These are phyloP conservation scores for Rhinoraja longicauda DNA, from an alignment of 2,797 vertebrate species.

Conservation along the genomic window DNA sequence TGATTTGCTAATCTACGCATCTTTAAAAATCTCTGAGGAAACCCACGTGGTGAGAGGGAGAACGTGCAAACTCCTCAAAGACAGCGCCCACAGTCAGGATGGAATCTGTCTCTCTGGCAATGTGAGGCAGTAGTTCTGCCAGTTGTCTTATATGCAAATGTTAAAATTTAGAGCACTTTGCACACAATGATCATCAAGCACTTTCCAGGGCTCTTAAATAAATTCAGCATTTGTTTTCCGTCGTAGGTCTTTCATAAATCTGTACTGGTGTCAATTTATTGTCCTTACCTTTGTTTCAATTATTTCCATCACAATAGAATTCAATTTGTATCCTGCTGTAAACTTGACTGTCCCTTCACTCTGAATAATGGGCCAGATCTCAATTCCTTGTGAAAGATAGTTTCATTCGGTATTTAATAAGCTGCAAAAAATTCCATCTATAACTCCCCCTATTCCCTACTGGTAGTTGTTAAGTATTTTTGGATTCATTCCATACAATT, in stretches of 20 bases:
- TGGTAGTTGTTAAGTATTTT: conserved; percentile 18
- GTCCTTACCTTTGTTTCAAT: not conserved
- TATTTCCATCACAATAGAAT: conserved; percentile 16
- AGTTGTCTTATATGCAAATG: not conserved
- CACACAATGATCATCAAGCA: not conserved
- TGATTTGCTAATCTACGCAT: no score
- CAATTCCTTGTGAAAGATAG: not conserved
- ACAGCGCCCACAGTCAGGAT: no score
- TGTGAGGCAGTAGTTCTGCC: no score
- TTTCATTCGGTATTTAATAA: conserved; percentile 28
- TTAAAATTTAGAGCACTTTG: not conserved
- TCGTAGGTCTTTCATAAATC: not conserved
- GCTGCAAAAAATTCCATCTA: conserved; percentile 1
- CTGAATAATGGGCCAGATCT: conserved; percentile 15
- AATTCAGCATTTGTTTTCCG: not conserved
- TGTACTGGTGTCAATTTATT: not conserved
- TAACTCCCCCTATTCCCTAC: not conserved
- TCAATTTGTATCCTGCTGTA: not conserved
- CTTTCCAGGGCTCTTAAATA: not conserved
- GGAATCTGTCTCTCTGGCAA: no score
- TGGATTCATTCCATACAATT: conserved; percentile 17
- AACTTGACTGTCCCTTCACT: not conserved
- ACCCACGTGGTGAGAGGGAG: no score
- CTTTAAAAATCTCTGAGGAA: no score
- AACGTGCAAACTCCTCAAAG: no score